A percentile compares a stretch with the other conserved stretches of the same genome.
Evolutionary conservation across 2,797 vertebrate genomes (phyloP).

Genomic region (Characodon lateralis): DNA sequence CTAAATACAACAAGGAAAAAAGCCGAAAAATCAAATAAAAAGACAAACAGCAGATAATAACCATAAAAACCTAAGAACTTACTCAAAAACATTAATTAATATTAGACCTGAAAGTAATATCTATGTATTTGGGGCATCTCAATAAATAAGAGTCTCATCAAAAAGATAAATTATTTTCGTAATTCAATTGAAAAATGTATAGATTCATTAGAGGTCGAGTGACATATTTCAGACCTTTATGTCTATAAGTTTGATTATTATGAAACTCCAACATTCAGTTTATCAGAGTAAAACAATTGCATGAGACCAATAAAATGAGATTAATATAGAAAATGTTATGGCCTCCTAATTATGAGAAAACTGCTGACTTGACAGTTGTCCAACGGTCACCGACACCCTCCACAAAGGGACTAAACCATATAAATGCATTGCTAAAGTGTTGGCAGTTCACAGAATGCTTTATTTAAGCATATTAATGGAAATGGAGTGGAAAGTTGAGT

Average conservation of each 20-base stretch:
- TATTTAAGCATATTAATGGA: background rate
- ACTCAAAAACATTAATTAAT: background rate
- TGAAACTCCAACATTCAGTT: background rate
- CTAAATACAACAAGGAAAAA: background rate
- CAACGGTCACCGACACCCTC: background rate
- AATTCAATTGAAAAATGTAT: background rate
- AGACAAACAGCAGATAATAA: background rate
- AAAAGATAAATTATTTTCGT: background rate
- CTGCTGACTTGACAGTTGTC: background rate
- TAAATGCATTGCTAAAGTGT: background rate
- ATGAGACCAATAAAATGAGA: background rate
- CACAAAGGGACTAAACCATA: background rate
- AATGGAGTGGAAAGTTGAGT: background rate
- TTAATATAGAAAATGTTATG: background rate
- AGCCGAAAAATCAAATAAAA: background rate
- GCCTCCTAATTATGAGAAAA: background rate
- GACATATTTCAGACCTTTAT: background rate
- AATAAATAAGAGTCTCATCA: background rate
- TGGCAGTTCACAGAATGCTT: background rate
- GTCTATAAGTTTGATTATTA: background rate
- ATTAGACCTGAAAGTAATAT: background rate
- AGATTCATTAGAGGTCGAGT: background rate
- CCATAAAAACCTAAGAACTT: background rate
- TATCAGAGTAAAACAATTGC: background rate
- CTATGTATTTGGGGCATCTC: background rate